Base-by-base conservation (phyloP, 2,797 vertebrate species). In the Neosilurus mollespiculum region DNA sequence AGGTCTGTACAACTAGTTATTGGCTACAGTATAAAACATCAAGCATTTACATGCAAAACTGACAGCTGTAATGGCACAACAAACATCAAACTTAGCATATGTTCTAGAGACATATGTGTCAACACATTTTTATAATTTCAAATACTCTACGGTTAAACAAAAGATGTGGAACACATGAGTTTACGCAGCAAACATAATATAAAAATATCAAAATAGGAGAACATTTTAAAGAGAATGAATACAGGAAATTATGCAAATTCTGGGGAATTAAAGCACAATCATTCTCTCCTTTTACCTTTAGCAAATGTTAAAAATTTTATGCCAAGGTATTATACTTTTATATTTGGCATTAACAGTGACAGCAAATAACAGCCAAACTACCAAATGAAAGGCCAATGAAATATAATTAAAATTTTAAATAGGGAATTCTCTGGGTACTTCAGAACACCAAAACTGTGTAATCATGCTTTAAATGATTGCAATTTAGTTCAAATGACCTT, bases 1-100 rank as follows among this genome's bases (percentile, higher is more conserved):
- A 26, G 73, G 30, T 76, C 30, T 61, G 73, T 76, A 76, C 56
- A 67, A 82, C 51, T 62, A 84, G 37, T 53, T 78, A 65, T 70
- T 78, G 53, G 24, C 65, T 70, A 65, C 34, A 86, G 12, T 67
- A 53, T 65, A 80, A 66, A n/a, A 58, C 11, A 18, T 49, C 14
- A 61, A 12, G 53, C 65, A 70, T 70, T 81, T 65, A 73, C n/a
- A 49, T 70, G 54, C 24, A 81, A 15, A 30, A 70, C 10, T 22
- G 9, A 4, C n/a, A 51, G 20, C 11, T 72, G 43, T 18, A 7
- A 75, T 11, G 1, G 30, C 20, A 15, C 20, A 76, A 37, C 56
- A 34, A 59, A 34, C 10, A 69, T 34, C 14, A 51, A 71, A 26
- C 20, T 37, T 24, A 70, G 34, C 30, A 67, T 12, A 11, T 49